Conservation (phyloP, 1,140 invertebrate species). For the Zaprionus capensis region DNA sequence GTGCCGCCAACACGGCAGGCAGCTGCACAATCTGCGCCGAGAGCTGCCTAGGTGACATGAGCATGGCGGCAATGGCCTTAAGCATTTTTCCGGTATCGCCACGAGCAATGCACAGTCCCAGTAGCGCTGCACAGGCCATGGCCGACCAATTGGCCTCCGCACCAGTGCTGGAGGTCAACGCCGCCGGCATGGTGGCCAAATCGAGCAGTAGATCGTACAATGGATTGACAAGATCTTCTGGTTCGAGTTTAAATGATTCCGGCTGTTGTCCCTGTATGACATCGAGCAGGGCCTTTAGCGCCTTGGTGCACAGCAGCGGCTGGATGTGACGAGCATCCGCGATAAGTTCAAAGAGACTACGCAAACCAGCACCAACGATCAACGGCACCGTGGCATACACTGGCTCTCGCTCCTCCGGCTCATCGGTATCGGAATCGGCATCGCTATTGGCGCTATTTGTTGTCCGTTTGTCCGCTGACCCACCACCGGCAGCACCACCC, state of each 20-base stretch:
- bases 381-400: slow-evolving; percentile 84
- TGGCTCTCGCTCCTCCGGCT: slow-evolving; percentile 71
- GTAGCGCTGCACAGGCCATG: slow-evolving; percentile 94
- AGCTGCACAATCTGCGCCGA: slow-evolving; percentile 94
- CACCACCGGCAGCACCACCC: slow-evolving; percentile 1
- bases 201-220: slow-evolving; percentile 92
- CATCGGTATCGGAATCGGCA: slow-evolving; percentile 76
- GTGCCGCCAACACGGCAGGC: slow-evolving; percentile 92
- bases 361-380: slow-evolving; percentile 95
- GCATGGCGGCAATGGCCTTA: slow-evolving; percentile 92
- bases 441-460: slow-evolving; percentile 77
- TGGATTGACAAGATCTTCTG: slow-evolving; percentile 91
- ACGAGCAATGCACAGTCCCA: slow-evolving; percentile 95
- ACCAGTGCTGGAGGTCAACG: slow-evolving; percentile 83
- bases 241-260: slow-evolving; percentile 86
- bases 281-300: slow-evolving; percentile 94
- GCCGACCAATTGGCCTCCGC: slow-evolving; percentile 90
- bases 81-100: slow-evolving; percentile 97
- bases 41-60: slow-evolving; percentile 93
- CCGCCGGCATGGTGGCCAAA: slow-evolving; percentile 89
- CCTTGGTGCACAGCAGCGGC: slow-evolving; percentile 93
- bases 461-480: slow-evolving; percentile 30
- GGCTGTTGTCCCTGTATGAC: slow-evolving; percentile 91
- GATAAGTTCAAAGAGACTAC: slow-evolving; percentile 96
- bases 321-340: slow-evolving; percentile 92